These are phyloP conservation scores for Nephotettix cincticeps DNA, from an alignment of 1,140 invertebrate genomes.

Conservation along the genomic window DNA sequence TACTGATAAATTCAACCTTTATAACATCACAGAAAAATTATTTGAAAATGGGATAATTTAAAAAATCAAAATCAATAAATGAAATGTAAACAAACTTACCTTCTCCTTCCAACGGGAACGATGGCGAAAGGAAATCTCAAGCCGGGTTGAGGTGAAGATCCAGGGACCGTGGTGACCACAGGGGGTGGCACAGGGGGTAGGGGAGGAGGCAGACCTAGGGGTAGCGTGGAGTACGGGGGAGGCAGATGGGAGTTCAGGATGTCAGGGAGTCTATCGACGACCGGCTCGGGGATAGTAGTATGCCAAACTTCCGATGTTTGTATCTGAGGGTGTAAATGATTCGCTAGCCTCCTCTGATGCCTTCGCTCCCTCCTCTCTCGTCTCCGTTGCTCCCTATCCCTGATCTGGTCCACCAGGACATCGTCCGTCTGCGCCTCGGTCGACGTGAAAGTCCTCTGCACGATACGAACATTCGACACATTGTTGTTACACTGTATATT, in stretches of 20 bases:
- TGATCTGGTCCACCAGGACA: constrained; percentile 22
- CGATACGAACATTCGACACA: constrained; percentile 24
- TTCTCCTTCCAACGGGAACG: constrained; percentile 37
- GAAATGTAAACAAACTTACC: constrained; percentile 36
- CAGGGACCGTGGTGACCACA: constrained; percentile 21
- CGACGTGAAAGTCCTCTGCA: constrained; percentile 41
- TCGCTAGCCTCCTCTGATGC: constrained; percentile 25
- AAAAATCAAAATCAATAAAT: too few relatives aligned
- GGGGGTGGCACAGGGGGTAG: constrained; percentile 24
- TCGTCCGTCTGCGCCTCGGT: constrained; percentile 48
- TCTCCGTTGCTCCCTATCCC: constrained; percentile 39
- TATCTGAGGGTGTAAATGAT: constrained; percentile 30
- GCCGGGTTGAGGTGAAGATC: constrained; percentile 27
- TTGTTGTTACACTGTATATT: constrained; percentile 33
- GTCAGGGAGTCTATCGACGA: constrained; percentile 49
- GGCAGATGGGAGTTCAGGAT: constrained; percentile 54
- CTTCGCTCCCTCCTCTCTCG: constrained; percentile 40
- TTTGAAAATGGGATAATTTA: too few relatives aligned
- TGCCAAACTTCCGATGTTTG: neutral
- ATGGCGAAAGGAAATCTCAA: constrained; percentile 39
- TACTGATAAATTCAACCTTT: too few relatives aligned
- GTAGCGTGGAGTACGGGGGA: constrained; percentile 50
- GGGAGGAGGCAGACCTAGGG: constrained; percentile 39
- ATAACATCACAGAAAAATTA: too few relatives aligned
- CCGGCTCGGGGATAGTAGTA: constrained; percentile 9